phyloP scores from a whole-genome alignment of 2,888 invertebrate species.

The Cosmorhoe ocellata region DNA sequence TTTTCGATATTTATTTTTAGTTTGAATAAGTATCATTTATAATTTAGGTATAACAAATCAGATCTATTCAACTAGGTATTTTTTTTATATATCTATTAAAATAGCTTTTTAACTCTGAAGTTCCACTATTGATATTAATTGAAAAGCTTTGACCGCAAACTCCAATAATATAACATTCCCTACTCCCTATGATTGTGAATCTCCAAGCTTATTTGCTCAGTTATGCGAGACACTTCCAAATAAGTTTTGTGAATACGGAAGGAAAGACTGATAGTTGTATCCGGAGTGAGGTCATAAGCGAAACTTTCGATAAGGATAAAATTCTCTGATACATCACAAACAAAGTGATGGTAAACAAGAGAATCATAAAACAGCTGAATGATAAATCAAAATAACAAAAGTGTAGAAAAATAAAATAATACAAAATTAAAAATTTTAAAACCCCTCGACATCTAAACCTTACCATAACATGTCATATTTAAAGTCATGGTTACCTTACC shows the following conservation, averaged over 20 bases:
- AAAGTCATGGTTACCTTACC: too few relatives aligned
- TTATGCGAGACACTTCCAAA: constrained; percentile 21
- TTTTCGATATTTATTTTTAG: too few relatives aligned
- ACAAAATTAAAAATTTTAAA: too few relatives aligned
- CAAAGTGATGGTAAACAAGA: constrained; percentile 7
- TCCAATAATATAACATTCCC: constrained; percentile 11
- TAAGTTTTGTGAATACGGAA: constrained; percentile 19
- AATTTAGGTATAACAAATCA: too few relatives aligned
- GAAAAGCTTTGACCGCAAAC: constrained; percentile 24
- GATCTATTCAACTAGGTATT: too few relatives aligned
- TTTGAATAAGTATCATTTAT: too few relatives aligned
- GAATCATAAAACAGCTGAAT: background rate
- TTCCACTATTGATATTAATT: constrained; percentile 17
- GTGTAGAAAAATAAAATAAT: too few relatives aligned
- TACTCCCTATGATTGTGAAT: constrained; percentile 23
- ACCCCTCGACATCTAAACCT: too few relatives aligned
- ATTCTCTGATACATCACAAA: constrained; percentile 26
- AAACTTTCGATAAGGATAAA: constrained; percentile 27
- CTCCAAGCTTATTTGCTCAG: constrained; percentile 20
- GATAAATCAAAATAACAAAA: constrained; percentile 1
- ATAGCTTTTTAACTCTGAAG: too few relatives aligned
- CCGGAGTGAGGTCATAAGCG: constrained; percentile 19
- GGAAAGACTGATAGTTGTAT: constrained; percentile 11
- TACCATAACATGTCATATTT: too few relatives aligned
- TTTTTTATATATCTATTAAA: too few relatives aligned